Evolutionary conservation across 2,888 invertebrate genomes (phyloP), one percentile per base, ranked within the genome.

Genomic region (Drosophila parthenogenetica): DNA sequence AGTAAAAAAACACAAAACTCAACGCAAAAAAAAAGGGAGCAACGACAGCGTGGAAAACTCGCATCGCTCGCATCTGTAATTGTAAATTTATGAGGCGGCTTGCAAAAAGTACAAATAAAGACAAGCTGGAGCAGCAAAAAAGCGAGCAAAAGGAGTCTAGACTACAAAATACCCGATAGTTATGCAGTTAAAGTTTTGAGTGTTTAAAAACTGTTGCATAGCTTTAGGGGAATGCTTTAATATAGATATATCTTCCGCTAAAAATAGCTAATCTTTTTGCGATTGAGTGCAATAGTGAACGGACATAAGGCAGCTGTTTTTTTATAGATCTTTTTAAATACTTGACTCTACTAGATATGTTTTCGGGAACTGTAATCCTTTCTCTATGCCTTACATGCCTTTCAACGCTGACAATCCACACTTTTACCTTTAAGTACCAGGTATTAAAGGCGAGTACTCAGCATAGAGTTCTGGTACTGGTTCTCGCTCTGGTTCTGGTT

Each of bases 81-180:
- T 84, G 89, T 79, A 89, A 84, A 84, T 83, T 83, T 89, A 83
- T 89, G 79, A 88, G 80, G 66, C 61, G 59, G 67, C 55, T 42
- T 16, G 64, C 25, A 71, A 50, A 64, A 68, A 66, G 46, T 43
- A 59, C 62, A 59, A 49, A 13, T 14, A 66, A 43, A 51, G 13
- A 19, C 25, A 13, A 49, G 17, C 32, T 11, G 32, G 16, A 32
- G 16, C n/a, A 39, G 14, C n/a, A 69, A 71, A 63, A 69, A 49
- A 13, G 5, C 35, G 3, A 11, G 35, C 2, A 35, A 35, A 13
- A 13, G 4, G 13, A 13, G 13, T 13, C 35, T 2, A 11, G 35
- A 35, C 35, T 35, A 35, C 5, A 8, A 35, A 13, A 13, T 35
- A 35, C 35, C 35, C 8, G 35, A 13, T 3, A 11, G 35, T 35